A percentile compares a stretch with the other conserved stretches of the same genome.
phyloP scores from a whole-genome alignment of 2,113 vertebrate species.

The Condylura cristata region DNA sequence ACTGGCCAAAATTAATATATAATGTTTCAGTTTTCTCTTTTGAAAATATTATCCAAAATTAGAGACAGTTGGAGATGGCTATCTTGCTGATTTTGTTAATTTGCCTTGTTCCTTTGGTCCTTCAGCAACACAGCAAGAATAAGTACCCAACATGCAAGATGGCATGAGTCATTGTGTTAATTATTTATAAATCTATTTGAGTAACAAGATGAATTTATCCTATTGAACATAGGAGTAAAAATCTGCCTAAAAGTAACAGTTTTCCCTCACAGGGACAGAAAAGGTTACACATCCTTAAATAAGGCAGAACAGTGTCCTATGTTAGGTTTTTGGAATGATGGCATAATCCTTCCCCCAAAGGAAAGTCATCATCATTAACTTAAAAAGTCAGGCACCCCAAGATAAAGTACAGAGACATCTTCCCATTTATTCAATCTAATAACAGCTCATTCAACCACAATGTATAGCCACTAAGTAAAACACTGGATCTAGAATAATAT shows the following conservation, averaged over 20 bases:
- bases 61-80: not conserved
- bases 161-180: not conserved
- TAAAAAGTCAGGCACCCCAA: not conserved
- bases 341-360: not conserved
- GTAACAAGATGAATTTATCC: not conserved
- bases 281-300: not conserved
- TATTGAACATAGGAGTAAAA: slow-evolving; percentile 11
- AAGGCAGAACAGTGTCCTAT: not conserved
- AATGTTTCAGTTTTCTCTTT: not conserved
- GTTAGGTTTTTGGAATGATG: not conserved
- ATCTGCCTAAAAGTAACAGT: not conserved
- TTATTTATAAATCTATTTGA: slow-evolving; percentile 10
- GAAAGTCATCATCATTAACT: not conserved
- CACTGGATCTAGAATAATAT: not conserved
- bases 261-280: not conserved
- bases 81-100: not conserved
- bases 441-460: not conserved
- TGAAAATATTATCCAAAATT: not conserved
- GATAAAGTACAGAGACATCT: not conserved
- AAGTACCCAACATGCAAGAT: not conserved
- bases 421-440: not conserved
- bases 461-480: not conserved
- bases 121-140: not conserved
- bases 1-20: not conserved
- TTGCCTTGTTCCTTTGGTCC: not conserved